phyloP scores from a whole-genome alignment of 2,797 vertebrate genomes.

The Argya squamiceps region DNA sequence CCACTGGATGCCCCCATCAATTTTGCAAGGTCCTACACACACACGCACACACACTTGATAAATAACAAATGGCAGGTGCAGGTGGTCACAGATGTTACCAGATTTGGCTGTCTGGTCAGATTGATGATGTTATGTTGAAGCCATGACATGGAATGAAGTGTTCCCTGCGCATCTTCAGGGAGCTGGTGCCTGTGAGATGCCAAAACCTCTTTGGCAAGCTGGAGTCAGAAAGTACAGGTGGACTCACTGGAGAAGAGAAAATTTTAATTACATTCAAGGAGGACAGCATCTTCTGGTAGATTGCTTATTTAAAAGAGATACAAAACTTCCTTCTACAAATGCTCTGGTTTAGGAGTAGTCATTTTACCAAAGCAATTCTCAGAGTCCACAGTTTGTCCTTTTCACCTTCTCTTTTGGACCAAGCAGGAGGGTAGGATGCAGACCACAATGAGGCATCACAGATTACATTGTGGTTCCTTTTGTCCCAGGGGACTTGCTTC shows the following conservation, averaged over 20 bases:
- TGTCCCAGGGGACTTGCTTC: not conserved
- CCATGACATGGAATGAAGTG: not conserved
- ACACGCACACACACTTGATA: not conserved
- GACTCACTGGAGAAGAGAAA: not conserved
- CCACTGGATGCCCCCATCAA: not conserved
- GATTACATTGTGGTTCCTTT: not conserved
- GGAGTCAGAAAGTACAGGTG: not conserved
- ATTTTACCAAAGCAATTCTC: not conserved
- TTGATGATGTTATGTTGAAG: not conserved
- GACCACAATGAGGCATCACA: rapidly evolving
- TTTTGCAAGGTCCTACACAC: not conserved
- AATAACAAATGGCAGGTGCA: not conserved
- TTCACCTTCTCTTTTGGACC: not conserved
- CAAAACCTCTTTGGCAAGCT: not conserved
- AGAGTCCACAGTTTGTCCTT: not conserved
- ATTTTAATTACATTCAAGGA: not conserved
- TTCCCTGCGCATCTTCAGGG: not conserved
- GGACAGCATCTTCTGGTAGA: not conserved
- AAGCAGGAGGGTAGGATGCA: not conserved
- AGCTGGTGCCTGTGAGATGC: not conserved
- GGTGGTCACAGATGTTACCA: not conserved
- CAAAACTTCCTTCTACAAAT: not conserved
- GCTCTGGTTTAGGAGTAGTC: not conserved
- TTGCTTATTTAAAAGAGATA: not conserved
- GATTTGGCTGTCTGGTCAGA: not conserved